Evolutionary conservation across 92 coral and sea anemone genomes (phyloP).

Genomic region (Palythoa heliodiscus): DNA sequence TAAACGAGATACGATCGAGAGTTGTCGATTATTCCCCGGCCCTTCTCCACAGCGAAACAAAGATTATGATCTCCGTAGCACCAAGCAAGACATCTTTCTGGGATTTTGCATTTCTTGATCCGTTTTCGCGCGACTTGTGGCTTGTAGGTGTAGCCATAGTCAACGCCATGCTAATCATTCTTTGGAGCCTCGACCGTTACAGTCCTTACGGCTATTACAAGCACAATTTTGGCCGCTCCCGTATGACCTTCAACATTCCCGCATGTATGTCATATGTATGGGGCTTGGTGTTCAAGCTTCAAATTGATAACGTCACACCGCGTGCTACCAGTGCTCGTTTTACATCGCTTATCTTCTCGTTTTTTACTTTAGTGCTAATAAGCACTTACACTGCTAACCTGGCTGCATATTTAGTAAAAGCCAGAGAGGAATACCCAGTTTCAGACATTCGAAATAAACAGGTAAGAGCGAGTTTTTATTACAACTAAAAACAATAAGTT

Average conservation of each 20-base stretch:
- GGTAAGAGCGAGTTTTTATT: constrained; percentile 45
- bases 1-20: constrained; percentile 60
- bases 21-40: constrained; percentile 85
- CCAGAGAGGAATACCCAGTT: constrained; percentile 49
- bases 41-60: constrained; percentile 70
- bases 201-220: constrained; percentile 64
- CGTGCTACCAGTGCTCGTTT: constrained; percentile 67
- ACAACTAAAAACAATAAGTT: neutral
- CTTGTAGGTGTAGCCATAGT: constrained; percentile 48
- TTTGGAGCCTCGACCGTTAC: constrained; percentile 61
- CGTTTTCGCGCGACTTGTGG: constrained; percentile 64
- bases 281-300: constrained; percentile 74
- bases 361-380: constrained; percentile 59
- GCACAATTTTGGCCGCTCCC: constrained; percentile 24
- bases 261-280: constrained; percentile 77
- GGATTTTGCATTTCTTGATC: constrained; percentile 67
- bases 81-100: constrained; percentile 14
- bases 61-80: constrained; percentile 56
- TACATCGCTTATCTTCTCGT: constrained; percentile 68
- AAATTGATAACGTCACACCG: constrained; percentile 68
- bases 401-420: constrained; percentile 68
- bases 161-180: constrained; percentile 46
- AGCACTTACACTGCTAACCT: constrained; percentile 75
- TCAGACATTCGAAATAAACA: constrained; percentile 63
- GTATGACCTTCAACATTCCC: constrained; percentile 41